These are phyloP conservation scores for Scaptomyza montana DNA, from an alignment of 1,140 invertebrate genomes.

Conservation along the genomic window DNA sequence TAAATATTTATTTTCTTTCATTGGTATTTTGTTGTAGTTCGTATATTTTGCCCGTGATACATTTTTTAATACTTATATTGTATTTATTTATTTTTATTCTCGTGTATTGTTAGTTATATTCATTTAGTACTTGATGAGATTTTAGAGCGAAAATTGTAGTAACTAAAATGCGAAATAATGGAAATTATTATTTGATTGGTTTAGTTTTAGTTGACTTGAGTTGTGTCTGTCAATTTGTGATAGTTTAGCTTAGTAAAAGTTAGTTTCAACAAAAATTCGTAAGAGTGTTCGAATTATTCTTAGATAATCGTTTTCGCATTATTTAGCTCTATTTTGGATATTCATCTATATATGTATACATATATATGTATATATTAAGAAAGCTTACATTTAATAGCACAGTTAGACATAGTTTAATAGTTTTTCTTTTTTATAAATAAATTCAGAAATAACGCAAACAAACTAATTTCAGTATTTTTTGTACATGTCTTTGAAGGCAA, in stretches of 20 bases:
- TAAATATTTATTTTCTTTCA: constrained; percentile 66
- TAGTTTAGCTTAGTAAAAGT: constrained; percentile 9
- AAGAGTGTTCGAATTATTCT: constrained; percentile 27
- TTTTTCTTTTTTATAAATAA: constrained; percentile 37
- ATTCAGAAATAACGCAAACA: constrained; percentile 23
- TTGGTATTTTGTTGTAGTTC: constrained; percentile 26
- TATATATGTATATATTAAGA: constrained; percentile 46
- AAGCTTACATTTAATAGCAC: constrained; percentile 82
- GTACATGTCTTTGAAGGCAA: constrained; percentile 44
- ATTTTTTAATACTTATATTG: constrained; percentile 39
- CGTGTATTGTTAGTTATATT: constrained; percentile 46
- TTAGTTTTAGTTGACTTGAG: neutral
- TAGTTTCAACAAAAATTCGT: constrained; percentile 7
- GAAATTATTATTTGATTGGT: constrained; percentile 17
- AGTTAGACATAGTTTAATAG: constrained; percentile 72
- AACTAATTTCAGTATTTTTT: constrained; percentile 52
- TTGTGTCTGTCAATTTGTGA: constrained; percentile 7
- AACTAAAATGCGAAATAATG: constrained; percentile 28
- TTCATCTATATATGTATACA: constrained; percentile 46
- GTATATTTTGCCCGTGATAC: constrained; percentile 32
- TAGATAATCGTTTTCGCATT: constrained; percentile 33
- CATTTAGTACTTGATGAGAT: constrained; percentile 33
- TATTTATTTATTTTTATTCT: constrained; percentile 32
- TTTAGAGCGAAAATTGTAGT: constrained; percentile 27
- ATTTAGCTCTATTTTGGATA: constrained; percentile 36